Percentiles rank a stretch among this genome's conserved stretches.
phyloP scores from a whole-genome alignment of 2,888 invertebrate species.

The Perizoma affinitatum region DNA sequence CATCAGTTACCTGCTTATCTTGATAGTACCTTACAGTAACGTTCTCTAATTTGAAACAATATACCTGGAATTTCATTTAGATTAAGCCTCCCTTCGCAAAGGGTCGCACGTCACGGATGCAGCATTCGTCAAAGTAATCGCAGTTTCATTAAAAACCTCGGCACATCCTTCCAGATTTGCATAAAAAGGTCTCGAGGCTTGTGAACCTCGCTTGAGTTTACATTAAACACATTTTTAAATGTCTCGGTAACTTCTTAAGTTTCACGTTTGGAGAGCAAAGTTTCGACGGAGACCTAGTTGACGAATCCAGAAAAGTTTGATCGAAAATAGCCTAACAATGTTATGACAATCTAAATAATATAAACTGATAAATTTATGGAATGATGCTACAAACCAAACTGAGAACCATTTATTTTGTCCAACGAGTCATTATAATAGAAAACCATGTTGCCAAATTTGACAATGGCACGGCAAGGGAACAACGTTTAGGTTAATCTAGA shows the following conservation, averaged over 20 bases:
- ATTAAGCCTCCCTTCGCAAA: slow-evolving; percentile 44
- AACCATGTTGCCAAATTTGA: slow-evolving; percentile 20
- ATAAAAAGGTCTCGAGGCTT: slow-evolving; percentile 73
- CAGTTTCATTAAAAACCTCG: slow-evolving; percentile 76
- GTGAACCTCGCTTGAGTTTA: slow-evolving; percentile 52
- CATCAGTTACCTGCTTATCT: slow-evolving; percentile 12
- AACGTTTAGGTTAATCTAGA: slow-evolving; percentile 1
- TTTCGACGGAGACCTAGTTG: slow-evolving; percentile 37
- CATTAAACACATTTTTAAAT: slow-evolving; percentile 69
- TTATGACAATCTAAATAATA: not conserved
- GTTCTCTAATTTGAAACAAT: slow-evolving; percentile 59
- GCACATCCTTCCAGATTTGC: slow-evolving; percentile 79
- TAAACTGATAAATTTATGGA: slow-evolving; percentile 8
- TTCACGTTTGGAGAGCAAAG: slow-evolving; percentile 53
- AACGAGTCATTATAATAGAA: slow-evolving; percentile 13
- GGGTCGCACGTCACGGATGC: slow-evolving; percentile 61
- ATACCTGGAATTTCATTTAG: slow-evolving; percentile 55
- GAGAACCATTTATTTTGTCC: slow-evolving; percentile 9
- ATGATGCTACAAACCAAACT: slow-evolving; percentile 8
- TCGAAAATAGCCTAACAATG: slow-evolving; percentile 12
- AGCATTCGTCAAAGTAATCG: slow-evolving; percentile 76
- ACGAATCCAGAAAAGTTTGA: slow-evolving; percentile 22
- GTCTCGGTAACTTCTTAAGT: slow-evolving; percentile 52
- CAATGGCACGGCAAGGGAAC: slow-evolving; percentile 16
- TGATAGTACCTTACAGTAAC: slow-evolving; percentile 28